Evolutionary conservation across 2,888 invertebrate species (phyloP).

Genomic region (Neoitamus cyanurus): DNA sequence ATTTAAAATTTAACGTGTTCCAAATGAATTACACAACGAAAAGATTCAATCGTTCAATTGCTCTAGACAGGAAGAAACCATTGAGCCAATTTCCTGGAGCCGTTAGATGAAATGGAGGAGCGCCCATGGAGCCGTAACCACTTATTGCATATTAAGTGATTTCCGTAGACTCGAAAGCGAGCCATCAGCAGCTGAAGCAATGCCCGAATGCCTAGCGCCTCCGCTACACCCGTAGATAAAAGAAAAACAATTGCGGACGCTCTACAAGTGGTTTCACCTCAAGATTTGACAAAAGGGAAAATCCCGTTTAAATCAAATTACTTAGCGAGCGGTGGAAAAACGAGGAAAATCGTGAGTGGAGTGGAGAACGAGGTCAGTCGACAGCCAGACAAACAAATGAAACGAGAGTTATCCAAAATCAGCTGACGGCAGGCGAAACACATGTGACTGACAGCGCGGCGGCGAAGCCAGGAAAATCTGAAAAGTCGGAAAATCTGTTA

Average conservation of each 20-base stretch:
- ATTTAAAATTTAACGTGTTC: not conserved
- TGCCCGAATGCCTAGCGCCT: not conserved
- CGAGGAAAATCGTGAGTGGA: slow-evolving; percentile 24
- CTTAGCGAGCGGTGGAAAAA: slow-evolving; percentile 40
- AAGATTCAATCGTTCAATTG: not conserved
- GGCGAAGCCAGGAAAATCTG: not conserved
- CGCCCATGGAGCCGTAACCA: not conserved
- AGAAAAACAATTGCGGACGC: slow-evolving; percentile 17
- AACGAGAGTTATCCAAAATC: slow-evolving; percentile 31
- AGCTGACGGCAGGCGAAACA: slow-evolving; percentile 25
- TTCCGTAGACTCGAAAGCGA: not conserved
- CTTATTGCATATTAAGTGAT: not conserved
- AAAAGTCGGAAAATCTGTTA: not conserved
- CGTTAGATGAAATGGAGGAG: not conserved
- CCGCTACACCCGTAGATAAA: not conserved
- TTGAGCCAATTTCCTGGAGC: not conserved
- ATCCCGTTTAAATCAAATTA: slow-evolving; percentile 42
- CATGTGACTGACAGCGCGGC: slow-evolving; percentile 30
- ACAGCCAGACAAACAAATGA: slow-evolving; percentile 33
- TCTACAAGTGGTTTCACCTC: slow-evolving; percentile 39
- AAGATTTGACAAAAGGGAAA: slow-evolving; percentile 40
- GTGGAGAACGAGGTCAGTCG: slow-evolving; percentile 29
- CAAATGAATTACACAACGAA: not conserved
- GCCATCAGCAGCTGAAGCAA: not conserved
- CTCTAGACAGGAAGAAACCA: not conserved